These are phyloP conservation scores for Heliconius aoede DNA, from an alignment of 2,888 invertebrate genomes.

Conservation along the genomic window DNA sequence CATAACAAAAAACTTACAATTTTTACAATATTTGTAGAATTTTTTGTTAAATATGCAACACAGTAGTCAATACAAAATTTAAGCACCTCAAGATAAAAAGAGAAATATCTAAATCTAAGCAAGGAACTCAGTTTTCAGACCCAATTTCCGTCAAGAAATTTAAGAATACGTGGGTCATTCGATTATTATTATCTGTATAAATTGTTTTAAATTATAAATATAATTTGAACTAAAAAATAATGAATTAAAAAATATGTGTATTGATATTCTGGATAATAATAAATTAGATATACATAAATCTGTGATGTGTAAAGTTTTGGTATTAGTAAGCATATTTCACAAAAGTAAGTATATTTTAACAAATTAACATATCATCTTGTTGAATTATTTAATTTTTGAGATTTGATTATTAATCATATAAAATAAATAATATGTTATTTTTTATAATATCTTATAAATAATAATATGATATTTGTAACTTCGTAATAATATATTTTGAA, in stretches of 20 bases:
- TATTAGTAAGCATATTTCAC: not conserved
- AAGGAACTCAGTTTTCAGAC: not conserved
- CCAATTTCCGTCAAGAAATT: conserved; percentile 16
- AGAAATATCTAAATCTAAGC: conserved; percentile 22
- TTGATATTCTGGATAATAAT: not conserved
- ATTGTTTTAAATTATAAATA: not conserved
- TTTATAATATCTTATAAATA: too few species aligned
- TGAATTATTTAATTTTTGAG: too few species aligned
- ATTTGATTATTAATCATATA: not conserved
- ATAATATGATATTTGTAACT: too few species aligned
- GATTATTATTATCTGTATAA: conserved; percentile 16
- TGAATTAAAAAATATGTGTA: not conserved
- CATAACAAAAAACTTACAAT: conserved; percentile 13
- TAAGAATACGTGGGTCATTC: conserved; percentile 15
- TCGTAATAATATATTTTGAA: not conserved
- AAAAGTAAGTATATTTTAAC: too few species aligned
- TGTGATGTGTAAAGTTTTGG: not conserved
- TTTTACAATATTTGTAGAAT: not conserved
- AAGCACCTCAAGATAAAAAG: not conserved
- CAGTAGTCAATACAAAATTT: not conserved
- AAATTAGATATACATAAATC: not conserved
- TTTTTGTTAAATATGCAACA: not conserved
- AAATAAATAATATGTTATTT: not conserved
- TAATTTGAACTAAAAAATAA: not conserved
- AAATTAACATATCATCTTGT: not conserved